Evolutionary conservation across 2,797 vertebrate species (phyloP).

Genomic region (Sebastes flavidus): DNA sequence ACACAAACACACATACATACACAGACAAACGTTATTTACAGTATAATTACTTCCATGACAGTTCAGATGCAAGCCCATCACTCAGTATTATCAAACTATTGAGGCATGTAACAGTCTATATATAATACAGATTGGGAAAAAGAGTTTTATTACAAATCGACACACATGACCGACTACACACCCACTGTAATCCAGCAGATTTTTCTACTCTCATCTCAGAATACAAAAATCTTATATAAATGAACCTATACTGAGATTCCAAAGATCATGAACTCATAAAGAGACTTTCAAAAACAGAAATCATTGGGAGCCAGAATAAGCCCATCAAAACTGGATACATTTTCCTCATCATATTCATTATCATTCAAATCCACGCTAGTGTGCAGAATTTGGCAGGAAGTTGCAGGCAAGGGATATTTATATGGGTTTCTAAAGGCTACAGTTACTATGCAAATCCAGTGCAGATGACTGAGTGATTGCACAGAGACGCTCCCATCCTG

Average conservation of each 20-base stretch:
- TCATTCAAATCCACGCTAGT: conserved; percentile 20
- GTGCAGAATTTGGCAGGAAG: conserved; percentile 17
- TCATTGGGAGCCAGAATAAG: not conserved
- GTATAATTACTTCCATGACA: conserved; percentile 77
- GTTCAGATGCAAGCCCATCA: conserved; percentile 63
- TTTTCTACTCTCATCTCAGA: not conserved
- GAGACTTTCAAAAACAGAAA: conserved; percentile 2
- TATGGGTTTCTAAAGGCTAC: conserved; percentile 32
- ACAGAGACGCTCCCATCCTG: conserved; percentile 15
- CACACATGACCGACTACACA: not conserved
- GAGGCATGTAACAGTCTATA: conserved; percentile 51
- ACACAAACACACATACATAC: conserved; percentile 48
- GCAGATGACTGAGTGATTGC: conserved; percentile 47
- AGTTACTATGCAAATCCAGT: conserved; percentile 49
- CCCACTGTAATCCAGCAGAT: conserved; percentile 4
- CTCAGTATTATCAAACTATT: conserved; percentile 67
- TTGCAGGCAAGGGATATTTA: conserved; percentile 13
- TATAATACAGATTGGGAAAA: conserved; percentile 33
- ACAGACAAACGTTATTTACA: conserved; percentile 70
- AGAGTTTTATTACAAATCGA: conserved; percentile 27
- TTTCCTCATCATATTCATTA: conserved; percentile 7
- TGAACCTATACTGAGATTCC: not conserved
- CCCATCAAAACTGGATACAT: not conserved
- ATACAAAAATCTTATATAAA: not conserved
- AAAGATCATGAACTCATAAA: conserved; percentile 7